phyloP scores from a whole-genome alignment of 2,113 vertebrate species.

The Passerina amoena region DNA sequence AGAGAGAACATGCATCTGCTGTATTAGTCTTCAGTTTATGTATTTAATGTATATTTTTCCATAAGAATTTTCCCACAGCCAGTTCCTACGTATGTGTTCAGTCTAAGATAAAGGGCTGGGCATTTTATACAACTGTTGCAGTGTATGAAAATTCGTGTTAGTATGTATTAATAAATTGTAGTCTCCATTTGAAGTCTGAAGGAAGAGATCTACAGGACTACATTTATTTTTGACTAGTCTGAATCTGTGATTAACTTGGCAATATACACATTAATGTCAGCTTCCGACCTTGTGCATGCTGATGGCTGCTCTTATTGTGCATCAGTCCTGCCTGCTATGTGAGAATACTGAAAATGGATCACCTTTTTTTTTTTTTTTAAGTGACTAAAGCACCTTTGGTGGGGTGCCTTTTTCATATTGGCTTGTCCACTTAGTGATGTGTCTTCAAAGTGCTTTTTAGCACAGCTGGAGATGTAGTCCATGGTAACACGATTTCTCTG shows the following conservation, averaged over 20 bases:
- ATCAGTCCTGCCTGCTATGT: not conserved
- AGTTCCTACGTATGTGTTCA: fast-evolving
- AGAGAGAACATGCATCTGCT: not conserved
- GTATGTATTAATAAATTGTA: not conserved
- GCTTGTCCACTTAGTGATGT: not conserved
- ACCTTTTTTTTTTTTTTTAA: not conserved
- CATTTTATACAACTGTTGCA: not conserved
- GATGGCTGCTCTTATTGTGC: not conserved
- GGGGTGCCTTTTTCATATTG: not conserved
- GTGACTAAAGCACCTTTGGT: not conserved
- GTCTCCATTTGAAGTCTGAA: not conserved
- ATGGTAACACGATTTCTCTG: not conserved
- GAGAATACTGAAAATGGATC: not conserved
- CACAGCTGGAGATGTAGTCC: not conserved
- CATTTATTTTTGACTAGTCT: not conserved
- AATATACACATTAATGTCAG: not conserved
- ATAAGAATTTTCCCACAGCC: not conserved
- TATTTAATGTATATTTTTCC: not conserved
- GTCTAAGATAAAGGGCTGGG: not conserved
- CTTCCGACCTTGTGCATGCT: not conserved
- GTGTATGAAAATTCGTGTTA: not conserved
- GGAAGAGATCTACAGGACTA: not conserved
- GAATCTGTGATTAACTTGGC: not conserved
- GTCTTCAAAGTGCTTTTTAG: constrained; percentile 12
- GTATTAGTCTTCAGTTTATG: not conserved